Conservation (phyloP, 1,140 invertebrate species). For the Dinothrombium tinctorium region DNA sequence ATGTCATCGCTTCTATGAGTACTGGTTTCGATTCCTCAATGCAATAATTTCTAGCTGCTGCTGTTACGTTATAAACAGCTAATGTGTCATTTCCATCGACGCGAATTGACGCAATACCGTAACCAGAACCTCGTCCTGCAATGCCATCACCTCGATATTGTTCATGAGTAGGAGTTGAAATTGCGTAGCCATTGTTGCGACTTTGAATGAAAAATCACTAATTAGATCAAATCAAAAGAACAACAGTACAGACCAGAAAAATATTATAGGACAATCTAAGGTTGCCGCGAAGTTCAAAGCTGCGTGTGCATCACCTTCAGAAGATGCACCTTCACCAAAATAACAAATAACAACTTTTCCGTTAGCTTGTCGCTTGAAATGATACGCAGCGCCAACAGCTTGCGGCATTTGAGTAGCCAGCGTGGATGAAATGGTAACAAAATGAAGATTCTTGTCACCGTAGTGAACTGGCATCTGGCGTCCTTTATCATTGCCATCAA, state of each 20-base stretch:
- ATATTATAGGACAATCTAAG: constrained; percentile 75
- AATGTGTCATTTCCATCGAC: constrained; percentile 94
- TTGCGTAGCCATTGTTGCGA: constrained; percentile 86
- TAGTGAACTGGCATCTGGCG: constrained; percentile 92
- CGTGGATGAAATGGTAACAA: constrained; percentile 85
- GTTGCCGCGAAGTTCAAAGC: constrained; percentile 98
- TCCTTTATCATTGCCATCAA: constrained; percentile 62
- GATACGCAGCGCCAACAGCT: constrained; percentile 77
- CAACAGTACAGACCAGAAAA: constrained; percentile 41
- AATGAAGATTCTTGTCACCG: constrained; percentile 54
- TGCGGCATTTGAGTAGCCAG: constrained; percentile 91
- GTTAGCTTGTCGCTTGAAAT: constrained; percentile 43
- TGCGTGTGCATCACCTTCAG: constrained; percentile 92
- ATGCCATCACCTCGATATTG: constrained; percentile 68
- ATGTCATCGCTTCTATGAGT: constrained; percentile 85
- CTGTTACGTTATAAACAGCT: constrained; percentile 77
- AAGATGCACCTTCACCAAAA: constrained; percentile 95
- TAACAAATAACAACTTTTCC: constrained; percentile 69
- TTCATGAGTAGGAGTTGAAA: constrained; percentile 75
- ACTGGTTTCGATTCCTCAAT: constrained; percentile 60
- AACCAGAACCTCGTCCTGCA: constrained; percentile 54
- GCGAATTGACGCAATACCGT: constrained; percentile 70
- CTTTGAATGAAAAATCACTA: constrained; percentile 37
- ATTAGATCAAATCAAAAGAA: background rate
- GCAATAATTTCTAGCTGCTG: constrained; percentile 48